These are phyloP conservation scores for Lepidocolaptes lacrymiger DNA, from an alignment of 2,797 vertebrate genomes.

Conservation along the genomic window DNA sequence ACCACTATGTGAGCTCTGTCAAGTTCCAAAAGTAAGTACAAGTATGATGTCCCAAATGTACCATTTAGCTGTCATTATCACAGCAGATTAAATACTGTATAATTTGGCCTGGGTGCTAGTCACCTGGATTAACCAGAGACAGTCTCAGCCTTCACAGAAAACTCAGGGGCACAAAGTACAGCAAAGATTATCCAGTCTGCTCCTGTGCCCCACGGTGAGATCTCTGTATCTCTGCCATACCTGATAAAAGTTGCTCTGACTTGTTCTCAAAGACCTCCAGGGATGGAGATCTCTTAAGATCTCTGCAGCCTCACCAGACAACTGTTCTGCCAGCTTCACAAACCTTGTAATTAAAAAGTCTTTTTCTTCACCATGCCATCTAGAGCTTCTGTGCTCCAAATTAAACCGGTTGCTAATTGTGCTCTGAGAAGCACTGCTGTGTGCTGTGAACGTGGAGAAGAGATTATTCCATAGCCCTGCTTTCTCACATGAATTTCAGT, in stretches of 20 bases:
- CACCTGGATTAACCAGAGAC: not conserved
- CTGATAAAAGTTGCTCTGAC: constrained; percentile 4
- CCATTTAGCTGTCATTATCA: not conserved
- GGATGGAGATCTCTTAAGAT: constrained; percentile 24
- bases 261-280: constrained; percentile 28
- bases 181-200: not conserved
- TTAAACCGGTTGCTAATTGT: constrained; percentile 15
- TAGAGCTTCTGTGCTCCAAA: not conserved
- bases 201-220: constrained; percentile 23
- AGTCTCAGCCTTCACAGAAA: not conserved
- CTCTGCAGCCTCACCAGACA: constrained; percentile 36
- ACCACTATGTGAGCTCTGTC: not conserved
- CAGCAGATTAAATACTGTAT: not conserved
- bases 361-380: not conserved
- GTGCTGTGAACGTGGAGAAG: not conserved
- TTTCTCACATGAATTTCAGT: constrained; percentile 39
- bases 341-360: constrained; percentile 32
- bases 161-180: not conserved
- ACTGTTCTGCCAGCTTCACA: not conserved
- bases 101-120: not conserved
- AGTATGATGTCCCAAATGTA: not conserved
- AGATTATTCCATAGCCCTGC: not conserved
- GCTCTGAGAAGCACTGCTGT: not conserved
- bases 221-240: not conserved
- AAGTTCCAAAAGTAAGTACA: not conserved